These are phyloP conservation scores for Pararge aegeria DNA, from an alignment of 1,140 invertebrate genomes.

Conservation along the genomic window DNA sequence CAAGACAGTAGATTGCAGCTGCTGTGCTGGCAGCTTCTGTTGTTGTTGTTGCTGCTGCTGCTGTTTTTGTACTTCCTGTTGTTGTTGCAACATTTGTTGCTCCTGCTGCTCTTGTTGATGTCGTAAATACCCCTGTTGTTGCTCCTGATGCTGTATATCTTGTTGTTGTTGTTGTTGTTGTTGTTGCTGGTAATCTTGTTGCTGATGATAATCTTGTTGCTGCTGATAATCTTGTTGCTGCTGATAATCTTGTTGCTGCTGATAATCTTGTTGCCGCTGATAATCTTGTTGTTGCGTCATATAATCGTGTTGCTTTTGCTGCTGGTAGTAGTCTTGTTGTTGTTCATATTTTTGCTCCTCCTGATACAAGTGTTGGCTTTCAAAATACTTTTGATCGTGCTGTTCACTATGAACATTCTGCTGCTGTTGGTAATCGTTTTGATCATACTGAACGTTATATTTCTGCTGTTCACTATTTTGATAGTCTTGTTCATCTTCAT, in stretches of 20 bases:
- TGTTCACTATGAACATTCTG: slow-evolving; percentile 71
- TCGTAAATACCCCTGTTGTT: slow-evolving; percentile 41
- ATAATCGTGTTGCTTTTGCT: slow-evolving; percentile 33
- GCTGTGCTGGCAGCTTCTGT: slow-evolving; percentile 56
- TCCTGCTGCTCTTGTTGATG: slow-evolving; percentile 42
- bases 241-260: slow-evolving; percentile 69
- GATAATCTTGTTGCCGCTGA: slow-evolving; percentile 31
- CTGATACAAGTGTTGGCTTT: slow-evolving; percentile 23
- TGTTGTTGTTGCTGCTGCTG: slow-evolving; percentile 55
- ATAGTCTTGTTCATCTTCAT: slow-evolving; percentile 35
- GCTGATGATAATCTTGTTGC: slow-evolving; percentile 38
- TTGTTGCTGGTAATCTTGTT: slow-evolving; percentile 65
- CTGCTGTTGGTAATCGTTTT: slow-evolving; percentile 30
- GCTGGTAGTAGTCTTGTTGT: slow-evolving; percentile 37
- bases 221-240: slow-evolving; percentile 40
- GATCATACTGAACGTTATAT: slow-evolving; percentile 36
- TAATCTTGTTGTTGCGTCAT: slow-evolving; percentile 32
- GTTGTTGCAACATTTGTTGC: slow-evolving; percentile 39
- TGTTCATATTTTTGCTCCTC: slow-evolving; percentile 38
- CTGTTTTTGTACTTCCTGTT: slow-evolving; percentile 46
- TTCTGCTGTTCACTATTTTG: slow-evolving; percentile 41
- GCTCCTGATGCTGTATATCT: slow-evolving; percentile 36
- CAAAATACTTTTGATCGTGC: slow-evolving; percentile 48
- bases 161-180: slow-evolving; percentile 41
- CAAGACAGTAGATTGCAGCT: slow-evolving; percentile 63